A percentile compares a stretch with the other conserved stretches of the same genome.
These are phyloP conservation scores for Chrysodeixis includens DNA, from an alignment of 2,888 invertebrate species.

Conservation along the genomic window DNA sequence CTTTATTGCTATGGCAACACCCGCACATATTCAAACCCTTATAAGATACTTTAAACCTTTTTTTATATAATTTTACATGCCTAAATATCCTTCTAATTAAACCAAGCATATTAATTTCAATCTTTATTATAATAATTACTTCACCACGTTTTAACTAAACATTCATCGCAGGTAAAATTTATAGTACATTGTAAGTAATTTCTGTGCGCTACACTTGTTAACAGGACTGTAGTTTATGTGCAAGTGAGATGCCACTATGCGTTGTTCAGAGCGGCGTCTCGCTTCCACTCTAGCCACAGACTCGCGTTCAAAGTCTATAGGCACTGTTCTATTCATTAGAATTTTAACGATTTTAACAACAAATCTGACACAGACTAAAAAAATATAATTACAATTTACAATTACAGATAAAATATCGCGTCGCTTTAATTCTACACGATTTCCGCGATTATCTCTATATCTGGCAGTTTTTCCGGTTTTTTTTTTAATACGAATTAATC, in stretches of 20 bases:
- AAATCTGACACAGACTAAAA: background rate
- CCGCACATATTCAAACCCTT: slow-evolving; percentile 27
- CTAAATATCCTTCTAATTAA: slow-evolving; percentile 13
- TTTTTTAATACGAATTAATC: slow-evolving; percentile 15
- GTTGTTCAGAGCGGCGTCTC: background rate
- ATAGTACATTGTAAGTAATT: background rate
- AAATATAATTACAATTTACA: background rate
- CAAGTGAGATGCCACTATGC: too few species aligned
- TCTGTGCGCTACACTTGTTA: too few species aligned
- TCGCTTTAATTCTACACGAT: background rate
- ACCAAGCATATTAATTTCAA: slow-evolving; percentile 9
- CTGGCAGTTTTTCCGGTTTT: slow-evolving; percentile 7
- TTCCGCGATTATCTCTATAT: background rate
- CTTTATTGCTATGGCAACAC: slow-evolving; percentile 34
- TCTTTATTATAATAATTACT: background rate
- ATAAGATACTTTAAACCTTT: slow-evolving; percentile 29
- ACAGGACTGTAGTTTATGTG: too few species aligned
- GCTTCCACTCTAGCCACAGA: background rate
- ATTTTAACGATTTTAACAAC: too few species aligned
- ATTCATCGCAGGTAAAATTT: background rate
- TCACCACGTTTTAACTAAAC: background rate
- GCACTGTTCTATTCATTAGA: too few species aligned
- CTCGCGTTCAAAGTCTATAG: too few species aligned
- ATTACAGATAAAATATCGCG: background rate
- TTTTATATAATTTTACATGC: slow-evolving; percentile 32